A percentile compares a stretch with the other conserved stretches of the same genome.
Evolutionary conservation across 2,888 invertebrate species (phyloP).

Genomic region (Stratiomys singularior): DNA sequence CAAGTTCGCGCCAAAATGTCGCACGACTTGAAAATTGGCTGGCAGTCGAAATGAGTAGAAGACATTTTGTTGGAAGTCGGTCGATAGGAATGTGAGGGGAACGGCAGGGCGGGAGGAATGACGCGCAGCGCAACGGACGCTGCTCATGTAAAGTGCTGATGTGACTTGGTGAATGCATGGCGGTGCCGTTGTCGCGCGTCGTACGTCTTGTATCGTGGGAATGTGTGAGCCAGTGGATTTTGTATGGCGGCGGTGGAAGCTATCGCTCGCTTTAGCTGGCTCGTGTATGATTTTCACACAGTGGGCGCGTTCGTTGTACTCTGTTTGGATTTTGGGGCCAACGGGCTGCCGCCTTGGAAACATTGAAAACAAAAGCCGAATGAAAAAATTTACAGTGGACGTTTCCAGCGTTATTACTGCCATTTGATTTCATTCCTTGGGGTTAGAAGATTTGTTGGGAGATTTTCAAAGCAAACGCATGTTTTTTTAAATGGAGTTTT

Average conservation of each 20-base stretch:
- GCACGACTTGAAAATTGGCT: conserved; percentile 41
- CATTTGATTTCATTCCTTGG: no score
- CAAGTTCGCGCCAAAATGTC: conserved; percentile 52
- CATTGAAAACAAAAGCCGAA: no score
- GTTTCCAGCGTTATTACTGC: no score
- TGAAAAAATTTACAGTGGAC: no score
- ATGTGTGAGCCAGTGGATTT: conserved; percentile 4
- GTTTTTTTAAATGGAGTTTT: no score
- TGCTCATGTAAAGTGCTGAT: background rate
- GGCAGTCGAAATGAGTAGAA: conserved; percentile 27
- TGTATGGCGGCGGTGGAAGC: conserved; percentile 2
- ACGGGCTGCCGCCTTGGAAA: conserved; percentile 17
- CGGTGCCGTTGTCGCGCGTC: background rate
- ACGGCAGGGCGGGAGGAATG: background rate
- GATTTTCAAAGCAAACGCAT: no score
- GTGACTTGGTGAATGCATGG: conserved; percentile 14
- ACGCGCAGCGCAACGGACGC: background rate
- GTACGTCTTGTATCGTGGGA: background rate
- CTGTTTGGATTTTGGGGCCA: background rate
- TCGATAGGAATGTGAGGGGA: conserved; percentile 2
- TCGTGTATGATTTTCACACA: conserved; percentile 18
- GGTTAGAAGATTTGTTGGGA: no score
- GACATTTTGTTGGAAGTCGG: conserved; percentile 43
- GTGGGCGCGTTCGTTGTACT: conserved; percentile 38
- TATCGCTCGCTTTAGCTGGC: background rate